These are phyloP conservation scores for Gobio occitaniae DNA, from an alignment of 2,797 vertebrate genomes.

Conservation along the genomic window DNA sequence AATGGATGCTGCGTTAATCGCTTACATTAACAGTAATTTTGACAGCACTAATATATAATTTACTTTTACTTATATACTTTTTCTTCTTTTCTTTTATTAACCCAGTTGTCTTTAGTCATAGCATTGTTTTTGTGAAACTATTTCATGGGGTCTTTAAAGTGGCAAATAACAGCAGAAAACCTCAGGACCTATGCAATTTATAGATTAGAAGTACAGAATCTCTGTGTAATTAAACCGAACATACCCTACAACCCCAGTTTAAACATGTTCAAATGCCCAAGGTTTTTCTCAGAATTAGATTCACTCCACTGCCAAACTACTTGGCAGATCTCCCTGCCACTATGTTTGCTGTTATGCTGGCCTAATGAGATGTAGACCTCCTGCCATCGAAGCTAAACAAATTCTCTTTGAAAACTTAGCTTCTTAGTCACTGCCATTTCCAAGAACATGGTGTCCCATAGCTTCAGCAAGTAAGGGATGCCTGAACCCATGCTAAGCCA, in stretches of 20 bases:
- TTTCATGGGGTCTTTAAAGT: conserved; percentile 21
- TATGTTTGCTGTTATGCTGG: conserved; percentile 1
- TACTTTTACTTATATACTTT: neutral
- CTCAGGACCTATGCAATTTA: conserved; percentile 4
- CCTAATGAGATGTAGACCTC: neutral
- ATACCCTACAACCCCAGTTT: neutral
- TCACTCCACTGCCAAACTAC: neutral
- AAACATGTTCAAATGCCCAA: neutral
- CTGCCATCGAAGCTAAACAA: neutral
- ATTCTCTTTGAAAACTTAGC: conserved; percentile 17
- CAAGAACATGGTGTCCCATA: conserved; percentile 16
- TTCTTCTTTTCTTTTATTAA: neutral
- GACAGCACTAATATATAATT: neutral
- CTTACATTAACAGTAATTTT: too few relatives aligned
- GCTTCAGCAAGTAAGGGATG: neutral
- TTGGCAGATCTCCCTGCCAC: conserved; percentile 26
- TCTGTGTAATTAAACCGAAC: neutral
- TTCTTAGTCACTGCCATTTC: conserved; percentile 21
- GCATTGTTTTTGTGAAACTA: neutral
- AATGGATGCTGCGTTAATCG: too few relatives aligned
- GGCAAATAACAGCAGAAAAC: neutral
- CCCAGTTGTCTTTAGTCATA: neutral
- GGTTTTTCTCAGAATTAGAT: conserved; percentile 6
- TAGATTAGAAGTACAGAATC: neutral
- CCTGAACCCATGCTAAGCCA: neutral